Base-by-base conservation (phyloP, 2,113 vertebrate species). In the Ameiurus melas region DNA sequence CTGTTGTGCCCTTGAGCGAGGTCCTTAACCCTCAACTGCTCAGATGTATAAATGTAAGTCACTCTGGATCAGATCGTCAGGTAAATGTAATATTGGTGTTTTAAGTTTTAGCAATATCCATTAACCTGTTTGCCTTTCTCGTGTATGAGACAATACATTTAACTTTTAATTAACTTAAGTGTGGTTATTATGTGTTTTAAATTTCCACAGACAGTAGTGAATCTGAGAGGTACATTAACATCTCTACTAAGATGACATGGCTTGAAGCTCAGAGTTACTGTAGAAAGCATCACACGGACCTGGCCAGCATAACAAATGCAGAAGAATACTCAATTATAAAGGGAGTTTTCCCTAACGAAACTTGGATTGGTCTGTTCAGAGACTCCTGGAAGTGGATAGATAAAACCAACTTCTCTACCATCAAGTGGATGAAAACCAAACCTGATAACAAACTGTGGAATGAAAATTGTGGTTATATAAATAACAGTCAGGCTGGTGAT, bases 341-440 rank as follows among this genome's bases (percentile, higher is more conserved):
- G 19, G 22, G 1, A 27, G 1, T 53, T 17, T 16, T 3, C 43
- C 12, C 19, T 5, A 5, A 1, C 0, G 10, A 25, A 0, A 27
- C 25, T 78, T 78, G 75, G 75, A 47, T 78, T 5, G 75, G 75
- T 27, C 43, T 78, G 43, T 78, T n/a, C 43, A 43, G 75, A 78
- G 43, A 78, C 39, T 51, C 20, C 75, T 78, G 75, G 75, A 78
- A 78, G 75, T 78, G 75, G 75, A 25, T 43, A 1, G 75, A 78
- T 43, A 43, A 78, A 25, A 78, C 20, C 19, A 25, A 4, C 1
- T 51, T 78, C 17, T 78, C 75, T 10, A 27, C 10, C 20, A 53
- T 53, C 14, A 27, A 22, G 0, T 78, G 75, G 75, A 27, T 51
- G 39, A 1, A 3, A 13, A 4, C 12, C 0, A 14, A 10, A 53